A percentile compares a stretch with the other conserved stretches of the same genome.
Evolutionary conservation across 2,888 invertebrate species (phyloP).

Genomic region (Hydroisotoma schaefferi): DNA sequence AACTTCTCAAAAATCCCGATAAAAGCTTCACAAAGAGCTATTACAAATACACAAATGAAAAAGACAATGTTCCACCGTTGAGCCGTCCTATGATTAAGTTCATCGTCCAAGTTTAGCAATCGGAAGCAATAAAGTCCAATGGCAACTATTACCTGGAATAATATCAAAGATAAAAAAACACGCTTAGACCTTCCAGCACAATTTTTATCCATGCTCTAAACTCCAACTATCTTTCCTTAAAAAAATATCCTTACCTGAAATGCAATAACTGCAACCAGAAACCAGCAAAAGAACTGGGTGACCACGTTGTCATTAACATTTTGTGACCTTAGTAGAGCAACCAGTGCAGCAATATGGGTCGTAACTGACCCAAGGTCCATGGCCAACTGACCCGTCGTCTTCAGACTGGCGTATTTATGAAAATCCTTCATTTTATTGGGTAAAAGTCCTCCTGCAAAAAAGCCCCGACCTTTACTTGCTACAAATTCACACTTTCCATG

Average conservation of each 20-base stretch:
- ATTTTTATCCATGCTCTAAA: not conserved
- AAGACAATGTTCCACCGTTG: conserved; percentile 36
- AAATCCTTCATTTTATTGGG: conserved; percentile 31
- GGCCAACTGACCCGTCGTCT: conserved; percentile 37
- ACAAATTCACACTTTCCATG: too few relatives aligned
- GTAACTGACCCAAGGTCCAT: conserved; percentile 39
- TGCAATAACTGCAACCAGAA: conserved; percentile 34
- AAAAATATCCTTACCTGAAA: conserved; percentile 27
- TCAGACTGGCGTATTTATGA: conserved; percentile 32
- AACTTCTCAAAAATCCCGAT: conserved; percentile 39
- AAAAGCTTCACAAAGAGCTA: conserved; percentile 30
- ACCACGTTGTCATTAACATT: conserved; percentile 22
- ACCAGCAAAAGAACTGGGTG: conserved; percentile 32
- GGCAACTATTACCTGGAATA: conserved; percentile 30
- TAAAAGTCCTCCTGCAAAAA: too few relatives aligned
- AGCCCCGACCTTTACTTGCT: too few relatives aligned
- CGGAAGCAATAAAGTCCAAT: conserved; percentile 38
- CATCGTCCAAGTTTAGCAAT: conserved; percentile 28
- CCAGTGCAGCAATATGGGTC: conserved; percentile 33
- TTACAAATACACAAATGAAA: conserved; percentile 25
- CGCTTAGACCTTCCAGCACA: not conserved
- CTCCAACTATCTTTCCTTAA: too few relatives aligned
- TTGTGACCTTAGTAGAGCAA: conserved; percentile 26
- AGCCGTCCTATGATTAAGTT: conserved; percentile 27
- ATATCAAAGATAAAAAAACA: too few relatives aligned